Conservation (phyloP, 2,797 vertebrate genomes). For the Nannoperca australis region DNA sequence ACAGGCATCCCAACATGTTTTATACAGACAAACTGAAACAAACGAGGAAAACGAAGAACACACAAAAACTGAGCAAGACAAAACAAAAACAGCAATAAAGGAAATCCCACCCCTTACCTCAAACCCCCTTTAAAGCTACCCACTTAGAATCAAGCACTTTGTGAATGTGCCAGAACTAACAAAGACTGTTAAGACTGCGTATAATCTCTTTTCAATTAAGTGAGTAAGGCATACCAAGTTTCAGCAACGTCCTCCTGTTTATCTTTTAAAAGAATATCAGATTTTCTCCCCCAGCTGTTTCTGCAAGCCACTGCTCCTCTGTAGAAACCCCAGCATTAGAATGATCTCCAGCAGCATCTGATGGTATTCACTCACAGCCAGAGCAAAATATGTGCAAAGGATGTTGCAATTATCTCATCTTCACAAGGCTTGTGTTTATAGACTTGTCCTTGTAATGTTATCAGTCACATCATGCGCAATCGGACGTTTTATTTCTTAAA, state of each 20-base stretch:
- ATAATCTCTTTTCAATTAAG: constrained; percentile 4
- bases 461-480: neutral
- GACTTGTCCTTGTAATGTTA: neutral
- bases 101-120: neutral
- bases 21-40: neutral
- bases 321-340: neutral
- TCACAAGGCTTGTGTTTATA: neutral
- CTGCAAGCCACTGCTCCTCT: neutral
- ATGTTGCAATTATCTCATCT: neutral
- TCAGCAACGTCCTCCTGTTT: neutral
- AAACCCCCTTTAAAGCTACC: neutral
- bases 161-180: neutral
- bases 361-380: neutral
- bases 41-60: neutral
- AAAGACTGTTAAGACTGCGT: neutral
- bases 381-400: neutral
- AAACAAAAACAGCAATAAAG: neutral
- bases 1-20: neutral
- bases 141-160: neutral
- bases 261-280: neutral
- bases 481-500: neutral
- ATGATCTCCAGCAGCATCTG: neutral
- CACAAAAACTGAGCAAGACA: neutral
- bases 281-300: neutral
- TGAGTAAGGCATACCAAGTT: neutral